A percentile compares a stretch with the other conserved stretches of the same genome.
Conservation (phyloP, 30 jellyfish, hydroid and myxozoan genomes). For the Aurelia coerulea region DNA sequence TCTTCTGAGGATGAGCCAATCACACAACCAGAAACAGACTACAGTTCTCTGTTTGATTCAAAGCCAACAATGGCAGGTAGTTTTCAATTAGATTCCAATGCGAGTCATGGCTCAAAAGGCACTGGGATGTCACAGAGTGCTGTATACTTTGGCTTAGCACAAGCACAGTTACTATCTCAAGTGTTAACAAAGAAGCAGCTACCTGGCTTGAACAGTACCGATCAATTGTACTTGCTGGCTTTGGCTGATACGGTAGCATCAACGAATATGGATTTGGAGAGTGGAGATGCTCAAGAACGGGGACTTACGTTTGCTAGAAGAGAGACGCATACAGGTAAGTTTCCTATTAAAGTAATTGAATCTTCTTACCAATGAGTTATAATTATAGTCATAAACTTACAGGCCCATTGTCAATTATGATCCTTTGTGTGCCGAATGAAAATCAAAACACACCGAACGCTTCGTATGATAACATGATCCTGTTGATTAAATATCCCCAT, state of each 20-base stretch:
- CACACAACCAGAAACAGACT: conserved; percentile 35
- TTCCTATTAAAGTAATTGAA: neutral
- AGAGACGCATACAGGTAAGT: conserved; percentile 67
- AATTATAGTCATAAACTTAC: too few relatives aligned
- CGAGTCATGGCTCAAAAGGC: conserved; percentile 31
- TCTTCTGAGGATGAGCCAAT: conserved; percentile 6
- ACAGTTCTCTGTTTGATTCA: conserved; percentile 64
- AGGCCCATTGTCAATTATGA: too few relatives aligned
- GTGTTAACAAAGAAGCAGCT: conserved; percentile 81
- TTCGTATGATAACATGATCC: too few relatives aligned
- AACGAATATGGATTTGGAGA: conserved; percentile 86
- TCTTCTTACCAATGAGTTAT: too few relatives aligned
- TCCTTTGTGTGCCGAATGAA: too few relatives aligned
- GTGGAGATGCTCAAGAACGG: conserved; percentile 76
- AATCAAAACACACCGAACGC: too few relatives aligned
- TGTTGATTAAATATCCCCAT: too few relatives aligned
- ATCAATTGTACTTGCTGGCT: conserved; percentile 92
- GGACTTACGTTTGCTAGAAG: conserved; percentile 72
- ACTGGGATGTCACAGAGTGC: conserved; percentile 91
- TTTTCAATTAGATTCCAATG: conserved; percentile 3
- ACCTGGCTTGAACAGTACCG: conserved; percentile 93
- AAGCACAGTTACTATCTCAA: conserved; percentile 84
- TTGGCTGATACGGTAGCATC: conserved; percentile 97
- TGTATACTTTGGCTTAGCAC: conserved; percentile 91
- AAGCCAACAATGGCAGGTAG: conserved; percentile 44